These are phyloP conservation scores for Drosophila borealis DNA, from an alignment of 2,888 invertebrate genomes.

Conservation along the genomic window DNA sequence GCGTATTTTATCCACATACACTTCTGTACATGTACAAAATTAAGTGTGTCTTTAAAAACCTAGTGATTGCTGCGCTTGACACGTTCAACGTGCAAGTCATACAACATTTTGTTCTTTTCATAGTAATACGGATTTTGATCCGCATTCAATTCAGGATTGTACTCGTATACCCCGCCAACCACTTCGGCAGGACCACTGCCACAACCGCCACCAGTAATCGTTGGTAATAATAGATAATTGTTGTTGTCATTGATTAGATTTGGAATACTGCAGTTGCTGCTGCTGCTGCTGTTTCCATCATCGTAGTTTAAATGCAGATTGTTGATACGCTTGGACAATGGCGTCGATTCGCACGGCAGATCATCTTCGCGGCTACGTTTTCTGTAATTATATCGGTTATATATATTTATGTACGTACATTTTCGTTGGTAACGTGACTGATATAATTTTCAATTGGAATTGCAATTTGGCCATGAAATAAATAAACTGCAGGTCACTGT, in stretches of 20 bases:
- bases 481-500: slow-evolving; percentile 51
- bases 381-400: slow-evolving; percentile 84
- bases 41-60: slow-evolving; percentile 18
- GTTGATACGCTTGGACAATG: slow-evolving; percentile 95
- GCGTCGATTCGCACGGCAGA: slow-evolving; percentile 90
- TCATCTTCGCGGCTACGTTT: slow-evolving; percentile 92
- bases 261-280: slow-evolving; percentile 64
- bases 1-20: slow-evolving; percentile 21
- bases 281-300: slow-evolving; percentile 69
- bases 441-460: not conserved
- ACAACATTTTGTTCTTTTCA: slow-evolving; percentile 93
- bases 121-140: slow-evolving; percentile 94
- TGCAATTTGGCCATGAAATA: slow-evolving; percentile 7
- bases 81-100: slow-evolving; percentile 93
- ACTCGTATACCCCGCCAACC: slow-evolving; percentile 78
- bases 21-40: not conserved
- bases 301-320: slow-evolving; percentile 90
- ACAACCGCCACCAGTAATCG: slow-evolving; percentile 37
- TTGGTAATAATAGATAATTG: slow-evolving; percentile 47
- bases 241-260: slow-evolving; percentile 59
- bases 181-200: slow-evolving; percentile 40
- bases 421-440: not conserved
- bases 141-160: slow-evolving; percentile 91
- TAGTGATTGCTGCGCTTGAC: slow-evolving; percentile 87
- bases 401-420: not conserved